Percentiles rank a stretch among this genome's conserved stretches.
Evolutionary conservation across 64 coral and sea anemone species (phyloP).

Genomic region (Montipora foliosa): DNA sequence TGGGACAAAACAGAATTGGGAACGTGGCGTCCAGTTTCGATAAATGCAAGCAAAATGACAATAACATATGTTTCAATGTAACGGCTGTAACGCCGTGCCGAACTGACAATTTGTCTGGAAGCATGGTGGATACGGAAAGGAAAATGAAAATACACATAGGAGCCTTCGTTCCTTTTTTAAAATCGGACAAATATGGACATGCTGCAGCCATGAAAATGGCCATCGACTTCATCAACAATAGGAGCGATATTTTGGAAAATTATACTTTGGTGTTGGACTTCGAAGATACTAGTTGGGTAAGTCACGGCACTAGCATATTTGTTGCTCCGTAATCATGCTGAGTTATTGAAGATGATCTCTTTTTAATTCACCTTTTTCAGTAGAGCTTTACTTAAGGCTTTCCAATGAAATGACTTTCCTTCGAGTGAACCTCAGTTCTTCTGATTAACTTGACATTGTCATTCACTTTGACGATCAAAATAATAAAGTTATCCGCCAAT

Average conservation of each 20-base stretch:
- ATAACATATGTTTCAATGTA: slow-evolving; percentile 13
- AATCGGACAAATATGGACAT: slow-evolving; percentile 22
- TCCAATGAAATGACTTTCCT: too few relatives aligned
- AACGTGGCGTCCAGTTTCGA: not conserved
- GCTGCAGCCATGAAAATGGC: slow-evolving; percentile 54
- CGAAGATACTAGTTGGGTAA: slow-evolving; percentile 57
- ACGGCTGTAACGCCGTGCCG: not conserved
- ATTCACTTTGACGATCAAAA: too few relatives aligned
- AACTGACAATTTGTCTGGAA: not conserved
- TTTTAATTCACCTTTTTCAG: too few relatives aligned
- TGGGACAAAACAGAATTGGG: not conserved
- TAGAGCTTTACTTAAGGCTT: too few relatives aligned
- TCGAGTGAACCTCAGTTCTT: too few relatives aligned
- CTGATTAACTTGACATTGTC: too few relatives aligned
- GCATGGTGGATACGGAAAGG: not conserved
- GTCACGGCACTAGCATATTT: not conserved
- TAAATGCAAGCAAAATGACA: not conserved
- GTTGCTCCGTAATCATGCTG: not conserved
- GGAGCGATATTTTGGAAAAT: slow-evolving; percentile 36
- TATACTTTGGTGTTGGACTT: slow-evolving; percentile 62
- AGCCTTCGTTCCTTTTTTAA: slow-evolving; percentile 38
- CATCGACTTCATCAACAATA: slow-evolving; percentile 58
- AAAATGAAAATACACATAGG: slow-evolving; percentile 55
- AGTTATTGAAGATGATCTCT: too few relatives aligned
- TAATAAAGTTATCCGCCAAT: too few relatives aligned